Percentiles rank a stretch among this genome's conserved stretches.
These are phyloP conservation scores for Tetramorium parvispinum DNA, from an alignment of 1,140 invertebrate genomes.

Conservation along the genomic window DNA sequence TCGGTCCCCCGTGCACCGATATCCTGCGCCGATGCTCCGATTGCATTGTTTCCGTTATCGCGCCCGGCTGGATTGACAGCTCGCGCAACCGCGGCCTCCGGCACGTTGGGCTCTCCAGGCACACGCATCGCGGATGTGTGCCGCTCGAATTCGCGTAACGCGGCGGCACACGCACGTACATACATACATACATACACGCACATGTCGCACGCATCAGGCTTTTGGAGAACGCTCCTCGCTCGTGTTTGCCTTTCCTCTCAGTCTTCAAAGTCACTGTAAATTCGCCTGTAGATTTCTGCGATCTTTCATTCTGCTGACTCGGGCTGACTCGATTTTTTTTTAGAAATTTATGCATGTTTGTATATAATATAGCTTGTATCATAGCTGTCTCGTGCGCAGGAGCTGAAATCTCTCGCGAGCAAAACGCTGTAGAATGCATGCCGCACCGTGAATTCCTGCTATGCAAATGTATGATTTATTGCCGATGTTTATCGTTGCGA, in stretches of 20 bases:
- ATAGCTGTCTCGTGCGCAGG: neutral
- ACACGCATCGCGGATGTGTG: constrained; percentile 72
- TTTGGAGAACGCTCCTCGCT: neutral
- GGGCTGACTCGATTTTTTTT: neutral
- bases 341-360: neutral
- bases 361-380: neutral
- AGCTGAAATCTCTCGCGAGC: neutral
- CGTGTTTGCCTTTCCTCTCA: neutral
- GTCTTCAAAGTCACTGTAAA: neutral
- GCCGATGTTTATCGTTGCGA: constrained; percentile 34
- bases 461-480: constrained; percentile 49
- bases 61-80: constrained; percentile 75
- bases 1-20: neutral
- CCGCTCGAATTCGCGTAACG: neutral
- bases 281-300: neutral
- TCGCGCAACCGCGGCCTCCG: constrained; percentile 69
- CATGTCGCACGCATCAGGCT: neutral
- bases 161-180: neutral
- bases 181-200: too few species aligned
- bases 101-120: constrained; percentile 76
- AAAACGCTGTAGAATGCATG: constrained; percentile 26
- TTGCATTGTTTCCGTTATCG: constrained; percentile 80
- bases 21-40: constrained; percentile 54
- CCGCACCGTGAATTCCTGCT: constrained; percentile 14
- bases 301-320: neutral